Evolutionary conservation across 2,797 vertebrate species (phyloP), one percentile per base, ranked within the genome.

Genomic region (Poecilia wingei): DNA sequence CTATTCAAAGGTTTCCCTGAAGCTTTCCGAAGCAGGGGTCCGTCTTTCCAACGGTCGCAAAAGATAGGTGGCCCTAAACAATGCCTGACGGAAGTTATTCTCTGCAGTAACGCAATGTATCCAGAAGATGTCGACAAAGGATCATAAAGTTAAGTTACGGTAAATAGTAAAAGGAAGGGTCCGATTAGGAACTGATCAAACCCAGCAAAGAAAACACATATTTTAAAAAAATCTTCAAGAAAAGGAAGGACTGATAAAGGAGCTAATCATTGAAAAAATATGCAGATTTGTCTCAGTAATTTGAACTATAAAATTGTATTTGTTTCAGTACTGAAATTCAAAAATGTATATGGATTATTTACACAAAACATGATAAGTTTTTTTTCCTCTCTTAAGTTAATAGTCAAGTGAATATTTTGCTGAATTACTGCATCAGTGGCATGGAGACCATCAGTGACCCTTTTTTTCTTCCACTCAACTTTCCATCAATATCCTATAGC

Each of bases 61-160:
- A 4, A 4, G 3, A 4, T 22, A 72, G 81, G 79, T 57, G 84
- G 18, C 81, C 74, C 4, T 0, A 6, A 43, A 0, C 33, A 16
- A 20, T 82, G 94, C 94, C 94, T 92, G 92, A 84, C 36, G 1
- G 18, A 81, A 90, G 89, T 72, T 0, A 6, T 1, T 8, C 3
- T 10, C 1, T 79, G 78, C 53, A 78, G 49, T 74, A 31, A 16
- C 10, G 20, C 2, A 4, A 0, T 16, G 0, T 68, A 0, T 75
- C 89, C 93, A 84, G 61, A 51, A 88, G 91, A 74, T 87, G 82
- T 22, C 81, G 57, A 70, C 76, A 90, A 82, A 84, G 3, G 3
- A 39, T 12, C 3, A 66, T 39, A 39, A 39, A 39, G 31, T 66
- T 66, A 39, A 8, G 39, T 0, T 28, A 33, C 7, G 41, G 36